These are phyloP conservation scores for Zhengitettix transpicula DNA, from an alignment of 2,888 invertebrate genomes.

Conservation along the genomic window DNA sequence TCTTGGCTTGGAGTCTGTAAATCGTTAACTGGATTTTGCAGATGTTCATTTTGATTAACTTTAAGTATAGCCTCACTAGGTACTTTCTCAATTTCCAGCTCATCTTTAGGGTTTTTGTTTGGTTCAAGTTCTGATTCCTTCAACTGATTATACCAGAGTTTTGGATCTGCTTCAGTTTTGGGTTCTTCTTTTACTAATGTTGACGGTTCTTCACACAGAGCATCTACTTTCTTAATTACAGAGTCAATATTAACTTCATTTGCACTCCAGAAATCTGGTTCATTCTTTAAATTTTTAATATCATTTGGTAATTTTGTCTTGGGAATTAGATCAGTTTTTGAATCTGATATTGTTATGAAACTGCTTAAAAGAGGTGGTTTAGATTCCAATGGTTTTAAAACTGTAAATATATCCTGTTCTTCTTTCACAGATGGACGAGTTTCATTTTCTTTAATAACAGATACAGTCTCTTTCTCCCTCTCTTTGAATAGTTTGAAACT, in stretches of 20 bases:
- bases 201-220: conserved; percentile 34
- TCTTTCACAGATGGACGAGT: not conserved
- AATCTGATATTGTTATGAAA: not conserved
- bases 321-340: not conserved
- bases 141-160: conserved; percentile 9
- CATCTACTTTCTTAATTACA: conserved; percentile 63
- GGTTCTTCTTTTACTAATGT: conserved; percentile 20
- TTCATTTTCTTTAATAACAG: conserved; percentile 23
- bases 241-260: conserved; percentile 67
- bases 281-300: conserved; percentile 18
- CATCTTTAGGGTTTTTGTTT: conserved; percentile 25
- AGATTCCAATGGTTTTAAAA: not conserved
- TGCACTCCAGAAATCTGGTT: conserved; percentile 60
- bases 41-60: not conserved
- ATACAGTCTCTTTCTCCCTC: conserved; percentile 17
- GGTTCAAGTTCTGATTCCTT: conserved; percentile 31
- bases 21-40: too few relatives aligned
- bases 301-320: not conserved
- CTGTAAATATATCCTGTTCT: conserved; percentile 6
- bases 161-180: conserved; percentile 18
- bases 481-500: conserved; percentile 12
- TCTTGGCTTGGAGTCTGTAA: not conserved
- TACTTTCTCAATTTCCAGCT: conserved; percentile 1
- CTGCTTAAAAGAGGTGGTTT: not conserved
- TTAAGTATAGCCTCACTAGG: not conserved